Evolutionary conservation across 2,113 vertebrate genomes (phyloP).

Genomic region (Pluvialis apricaria): DNA sequence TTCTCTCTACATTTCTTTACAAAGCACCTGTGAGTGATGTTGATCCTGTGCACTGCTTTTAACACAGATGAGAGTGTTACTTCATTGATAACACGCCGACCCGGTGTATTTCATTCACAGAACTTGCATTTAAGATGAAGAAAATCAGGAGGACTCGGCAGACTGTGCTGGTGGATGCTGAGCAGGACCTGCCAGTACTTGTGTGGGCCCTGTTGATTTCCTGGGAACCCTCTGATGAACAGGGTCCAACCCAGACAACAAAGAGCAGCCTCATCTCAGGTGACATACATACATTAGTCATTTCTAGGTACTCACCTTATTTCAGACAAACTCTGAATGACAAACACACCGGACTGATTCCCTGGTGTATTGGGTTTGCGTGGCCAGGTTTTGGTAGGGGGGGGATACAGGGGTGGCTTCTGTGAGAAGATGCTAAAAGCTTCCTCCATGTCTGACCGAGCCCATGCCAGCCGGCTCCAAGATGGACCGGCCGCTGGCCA

Average conservation of each 20-base stretch:
- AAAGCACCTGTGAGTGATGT: accelerated
- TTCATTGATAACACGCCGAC: not conserved
- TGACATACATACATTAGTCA: not conserved
- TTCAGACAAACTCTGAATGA: not conserved
- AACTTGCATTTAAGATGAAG: not conserved
- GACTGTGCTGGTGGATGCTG: not conserved
- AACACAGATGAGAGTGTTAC: not conserved
- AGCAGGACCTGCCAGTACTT: not conserved
- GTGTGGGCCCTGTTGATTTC: not conserved
- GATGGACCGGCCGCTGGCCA: accelerated
- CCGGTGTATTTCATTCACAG: not conserved
- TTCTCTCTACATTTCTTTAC: not conserved
- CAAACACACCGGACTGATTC: not conserved
- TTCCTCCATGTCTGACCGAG: accelerated
- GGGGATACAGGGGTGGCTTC: not conserved
- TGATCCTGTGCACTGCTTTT: not conserved
- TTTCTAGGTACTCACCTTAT: not conserved
- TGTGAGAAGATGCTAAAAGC: not conserved
- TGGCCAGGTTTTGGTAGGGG: too few relatives aligned
- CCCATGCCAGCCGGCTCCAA: not conserved
- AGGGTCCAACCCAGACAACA: not conserved
- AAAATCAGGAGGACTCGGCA: not conserved
- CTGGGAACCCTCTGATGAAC: not conserved
- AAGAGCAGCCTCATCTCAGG: not conserved
- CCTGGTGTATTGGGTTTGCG: accelerated